Evolutionary conservation across 2,888 invertebrate species (phyloP), one percentile per base, ranked within the genome.

Genomic region (Tortrix viridana): DNA sequence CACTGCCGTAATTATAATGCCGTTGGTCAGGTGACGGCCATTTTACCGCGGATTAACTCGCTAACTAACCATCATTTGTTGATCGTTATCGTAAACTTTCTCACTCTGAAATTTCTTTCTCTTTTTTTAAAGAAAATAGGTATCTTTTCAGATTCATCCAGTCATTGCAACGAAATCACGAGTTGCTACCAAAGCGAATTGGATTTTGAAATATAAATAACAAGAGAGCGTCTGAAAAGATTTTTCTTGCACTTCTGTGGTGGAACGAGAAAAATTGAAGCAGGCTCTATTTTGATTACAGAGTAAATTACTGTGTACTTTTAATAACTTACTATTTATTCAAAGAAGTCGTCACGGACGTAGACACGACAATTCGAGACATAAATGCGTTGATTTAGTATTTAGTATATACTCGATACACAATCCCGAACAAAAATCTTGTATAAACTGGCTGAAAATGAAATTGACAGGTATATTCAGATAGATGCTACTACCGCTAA

Each of bases 1-100:
- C 74, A 75, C 77, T 76, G 69, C 75, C 74, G 73, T 87, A 84
- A 88, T 88, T 85, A 86, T 85, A 83, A 82, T 80, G 76, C 82
- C 81, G 78, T 82, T 80, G 81, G 81, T 81, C 81, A 81, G 79
- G 81, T 85, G 83, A 83, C 78, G 78, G 71, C 74, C 73, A 73
- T 81, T 79, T 75, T 72, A 74, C 75, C 71, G 71, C 70, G 72
- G 80, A 82, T 83, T 77, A 76, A 75, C 73, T 65, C 69, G 66
- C 67, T 65, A 71, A 63, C 67, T 62, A 62, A 55, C 66, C 57
- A 58, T 64, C 43, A 65, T 66, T 66, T 57, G 60, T 60, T 53
- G 65, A 66, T 66, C 50, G 49, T 55, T 65, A 56, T 65, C 55
- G 62, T 37, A 18, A 16, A 50, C 50, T 56, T 52, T 57, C 46